Evolutionary conservation across 2,797 vertebrate species (phyloP).

Genomic region (Loris lydekkerianus): DNA sequence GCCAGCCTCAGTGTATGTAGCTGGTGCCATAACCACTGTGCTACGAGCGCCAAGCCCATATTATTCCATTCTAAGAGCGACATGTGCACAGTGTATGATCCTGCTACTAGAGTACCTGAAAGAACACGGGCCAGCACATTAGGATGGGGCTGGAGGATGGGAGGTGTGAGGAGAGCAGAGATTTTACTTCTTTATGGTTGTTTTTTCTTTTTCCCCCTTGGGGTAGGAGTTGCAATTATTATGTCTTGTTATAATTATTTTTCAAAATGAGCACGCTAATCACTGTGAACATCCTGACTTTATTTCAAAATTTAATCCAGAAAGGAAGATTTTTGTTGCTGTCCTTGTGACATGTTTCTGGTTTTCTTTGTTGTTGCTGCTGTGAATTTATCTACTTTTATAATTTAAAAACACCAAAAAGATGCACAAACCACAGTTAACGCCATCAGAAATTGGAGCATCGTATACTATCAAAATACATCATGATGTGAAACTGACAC

Average conservation of each 20-base stretch:
- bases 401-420: background rate
- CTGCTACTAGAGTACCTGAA: background rate
- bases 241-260: constrained; percentile 19
- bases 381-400: background rate
- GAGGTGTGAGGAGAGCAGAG: background rate
- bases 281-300: background rate
- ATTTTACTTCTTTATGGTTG: constrained; percentile 12
- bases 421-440: background rate
- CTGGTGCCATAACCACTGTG: no score
- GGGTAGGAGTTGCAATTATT: background rate
- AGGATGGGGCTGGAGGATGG: background rate
- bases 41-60: background rate
- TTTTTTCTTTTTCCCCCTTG: background rate
- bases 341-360: background rate
- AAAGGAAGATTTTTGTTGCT: background rate
- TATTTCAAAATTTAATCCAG: constrained; percentile 19
- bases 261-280: background rate
- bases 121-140: background rate
- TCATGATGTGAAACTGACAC: background rate
- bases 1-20: no score
- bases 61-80: background rate
- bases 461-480: background rate
- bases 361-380: background rate
- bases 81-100: background rate
- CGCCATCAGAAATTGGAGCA: background rate